Evolutionary conservation across 2,797 vertebrate genomes (phyloP).

Genomic region (Malurus leucopterus): DNA sequence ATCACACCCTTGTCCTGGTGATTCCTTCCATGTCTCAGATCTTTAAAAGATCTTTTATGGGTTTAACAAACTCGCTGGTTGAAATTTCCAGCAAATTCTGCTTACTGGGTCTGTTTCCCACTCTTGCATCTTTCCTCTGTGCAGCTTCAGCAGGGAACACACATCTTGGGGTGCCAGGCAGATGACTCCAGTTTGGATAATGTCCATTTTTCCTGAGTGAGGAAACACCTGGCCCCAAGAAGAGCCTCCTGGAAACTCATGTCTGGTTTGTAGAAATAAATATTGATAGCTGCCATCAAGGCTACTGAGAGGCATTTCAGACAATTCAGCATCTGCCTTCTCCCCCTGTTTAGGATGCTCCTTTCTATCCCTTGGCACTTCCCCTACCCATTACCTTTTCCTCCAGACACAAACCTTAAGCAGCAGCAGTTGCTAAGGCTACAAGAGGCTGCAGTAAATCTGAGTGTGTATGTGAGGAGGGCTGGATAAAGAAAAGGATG

Average conservation of each 20-base stretch:
- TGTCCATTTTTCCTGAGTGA: neutral
- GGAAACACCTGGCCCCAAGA: neutral
- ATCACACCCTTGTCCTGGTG: neutral
- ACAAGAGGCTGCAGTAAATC: constrained; percentile 36
- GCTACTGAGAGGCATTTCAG: neutral
- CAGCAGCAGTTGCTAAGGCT: constrained; percentile 53
- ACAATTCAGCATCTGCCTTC: neutral
- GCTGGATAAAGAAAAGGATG: neutral
- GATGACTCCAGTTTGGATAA: neutral
- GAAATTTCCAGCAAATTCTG: neutral
- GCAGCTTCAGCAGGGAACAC: neutral
- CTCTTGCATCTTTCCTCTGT: neutral
- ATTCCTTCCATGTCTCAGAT: neutral
- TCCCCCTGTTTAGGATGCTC: neutral
- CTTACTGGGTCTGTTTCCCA: neutral
- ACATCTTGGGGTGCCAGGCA: rapidly evolving
- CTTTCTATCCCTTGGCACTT: neutral
- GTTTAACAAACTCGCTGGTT: neutral
- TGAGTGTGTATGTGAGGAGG: neutral
- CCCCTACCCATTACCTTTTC: neutral
- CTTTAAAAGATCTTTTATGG: neutral
- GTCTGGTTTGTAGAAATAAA: neutral
- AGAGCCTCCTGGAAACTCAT: neutral
- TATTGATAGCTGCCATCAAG: neutral
- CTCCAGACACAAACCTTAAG: neutral